phyloP scores from a whole-genome alignment of 2,888 invertebrate genomes.

The Eretmocerus hayati region DNA sequence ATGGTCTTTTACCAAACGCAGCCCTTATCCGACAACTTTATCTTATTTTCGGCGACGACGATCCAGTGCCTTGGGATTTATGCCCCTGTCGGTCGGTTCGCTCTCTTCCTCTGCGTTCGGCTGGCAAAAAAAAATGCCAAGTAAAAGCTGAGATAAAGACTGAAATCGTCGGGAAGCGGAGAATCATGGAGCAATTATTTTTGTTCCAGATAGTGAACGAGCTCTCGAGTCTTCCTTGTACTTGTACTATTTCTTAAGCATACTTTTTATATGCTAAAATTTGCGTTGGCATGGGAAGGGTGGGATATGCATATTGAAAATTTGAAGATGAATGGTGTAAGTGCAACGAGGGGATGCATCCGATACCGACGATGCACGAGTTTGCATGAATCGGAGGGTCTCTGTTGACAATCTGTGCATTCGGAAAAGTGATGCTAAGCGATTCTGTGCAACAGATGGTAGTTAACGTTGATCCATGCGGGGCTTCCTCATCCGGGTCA shows the following conservation, averaged over 20 bases:
- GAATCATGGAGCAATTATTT: slow-evolving; percentile 42
- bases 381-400: slow-evolving; percentile 4
- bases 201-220: slow-evolving; percentile 37
- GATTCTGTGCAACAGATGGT: too few relatives aligned
- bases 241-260: too few relatives aligned
- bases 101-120: too few relatives aligned
- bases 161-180: slow-evolving; percentile 21
- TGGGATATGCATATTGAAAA: too few relatives aligned
- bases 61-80: slow-evolving; percentile 40
- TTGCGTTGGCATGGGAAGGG: too few relatives aligned
- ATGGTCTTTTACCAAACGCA: slow-evolving; percentile 1
- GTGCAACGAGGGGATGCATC: slow-evolving; percentile 4
- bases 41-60: slow-evolving; percentile 43
- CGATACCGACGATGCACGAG: slow-evolving; percentile 4
- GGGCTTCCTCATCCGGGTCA: too few relatives aligned
- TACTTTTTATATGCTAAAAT: too few relatives aligned
- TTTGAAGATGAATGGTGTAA: slow-evolving; percentile 10
- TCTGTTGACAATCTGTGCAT: not conserved
- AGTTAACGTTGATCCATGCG: too few relatives aligned
- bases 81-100: slow-evolving; percentile 37
- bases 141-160: slow-evolving; percentile 12
- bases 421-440: too few relatives aligned
- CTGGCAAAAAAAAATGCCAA: slow-evolving; percentile 19
- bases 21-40: slow-evolving; percentile 36
- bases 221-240: not conserved